Conservation (phyloP, 2,888 invertebrate genomes). For the Hypsopygia costalis region DNA sequence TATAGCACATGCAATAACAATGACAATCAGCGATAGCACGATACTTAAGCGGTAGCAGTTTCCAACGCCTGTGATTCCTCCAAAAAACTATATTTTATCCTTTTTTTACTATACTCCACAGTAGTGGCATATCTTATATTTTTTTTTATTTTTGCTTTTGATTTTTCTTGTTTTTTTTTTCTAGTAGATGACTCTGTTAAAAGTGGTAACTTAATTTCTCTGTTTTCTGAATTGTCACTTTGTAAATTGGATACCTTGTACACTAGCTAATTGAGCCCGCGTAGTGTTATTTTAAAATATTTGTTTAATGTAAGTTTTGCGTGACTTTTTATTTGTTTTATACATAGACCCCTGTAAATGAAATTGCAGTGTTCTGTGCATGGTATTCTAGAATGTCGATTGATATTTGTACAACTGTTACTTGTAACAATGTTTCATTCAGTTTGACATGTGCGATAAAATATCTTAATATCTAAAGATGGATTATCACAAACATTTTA, state of each 20-base stretch:
- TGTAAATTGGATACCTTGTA: constrained; percentile 13
- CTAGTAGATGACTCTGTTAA: constrained; percentile 49
- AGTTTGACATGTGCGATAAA: too few relatives aligned
- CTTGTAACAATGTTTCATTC: too few relatives aligned
- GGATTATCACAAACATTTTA: too few relatives aligned
- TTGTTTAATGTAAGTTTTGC: constrained; percentile 72
- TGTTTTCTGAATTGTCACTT: constrained; percentile 38
- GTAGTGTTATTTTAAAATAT: constrained; percentile 24
- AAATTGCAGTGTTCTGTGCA: constrained; percentile 15
- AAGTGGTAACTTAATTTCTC: constrained; percentile 78
- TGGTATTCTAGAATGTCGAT: constrained; percentile 17
- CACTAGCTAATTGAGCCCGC: constrained; percentile 21
- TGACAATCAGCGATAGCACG: too few relatives aligned
- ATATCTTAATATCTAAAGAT: too few relatives aligned
- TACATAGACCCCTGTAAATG: constrained; percentile 9
- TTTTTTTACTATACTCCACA: not conserved
- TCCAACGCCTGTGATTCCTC: too few relatives aligned
- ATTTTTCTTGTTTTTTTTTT: constrained; percentile 23
- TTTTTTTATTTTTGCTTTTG: constrained; percentile 21
- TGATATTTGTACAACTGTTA: too few relatives aligned
- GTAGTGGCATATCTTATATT: constrained; percentile 12
- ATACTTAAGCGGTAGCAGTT: too few relatives aligned
- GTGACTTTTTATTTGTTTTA: constrained; percentile 23
- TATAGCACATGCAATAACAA: too few relatives aligned
- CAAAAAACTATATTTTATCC: too few relatives aligned